Evolutionary conservation across 2,113 vertebrate genomes (phyloP).

Genomic region (Aptenodytes forsteri): DNA sequence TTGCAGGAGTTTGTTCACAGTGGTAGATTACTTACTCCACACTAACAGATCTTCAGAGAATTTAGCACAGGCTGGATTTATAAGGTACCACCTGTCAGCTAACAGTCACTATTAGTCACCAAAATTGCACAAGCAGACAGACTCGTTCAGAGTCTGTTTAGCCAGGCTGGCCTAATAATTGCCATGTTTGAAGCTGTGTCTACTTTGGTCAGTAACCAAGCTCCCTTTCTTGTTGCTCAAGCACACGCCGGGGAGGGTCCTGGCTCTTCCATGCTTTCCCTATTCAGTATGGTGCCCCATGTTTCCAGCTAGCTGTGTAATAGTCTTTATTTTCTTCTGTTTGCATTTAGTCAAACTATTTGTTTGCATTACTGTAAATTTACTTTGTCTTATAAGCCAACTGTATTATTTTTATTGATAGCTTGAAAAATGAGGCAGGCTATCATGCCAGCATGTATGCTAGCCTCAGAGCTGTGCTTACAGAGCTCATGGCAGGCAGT

Average conservation of each 20-base stretch:
- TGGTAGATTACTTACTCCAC: neutral
- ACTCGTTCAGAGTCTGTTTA: neutral
- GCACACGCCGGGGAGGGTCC: neutral
- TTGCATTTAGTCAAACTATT: neutral
- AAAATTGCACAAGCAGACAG: neutral
- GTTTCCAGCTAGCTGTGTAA: neutral
- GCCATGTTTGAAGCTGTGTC: neutral
- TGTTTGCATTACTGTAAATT: neutral
- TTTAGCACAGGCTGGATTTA: constrained; percentile 18
- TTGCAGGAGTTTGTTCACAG: neutral
- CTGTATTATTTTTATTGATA: neutral
- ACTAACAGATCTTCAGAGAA: neutral
- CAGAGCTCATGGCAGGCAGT: neutral
- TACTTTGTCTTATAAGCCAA: neutral
- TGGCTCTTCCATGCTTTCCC: neutral
- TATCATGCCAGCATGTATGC: neutral
- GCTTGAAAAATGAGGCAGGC: neutral
- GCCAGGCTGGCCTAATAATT: neutral
- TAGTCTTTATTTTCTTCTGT: neutral
- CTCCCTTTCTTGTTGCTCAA: neutral
- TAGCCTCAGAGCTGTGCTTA: neutral
- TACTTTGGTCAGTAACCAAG: neutral
- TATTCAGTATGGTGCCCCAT: neutral
- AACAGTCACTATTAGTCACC: constrained; percentile 21
- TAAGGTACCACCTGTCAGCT: constrained; percentile 44